Percentiles rank a stretch among this genome's conserved stretches.
Evolutionary conservation across 2,888 invertebrate species (phyloP).

Genomic region (Aleiodes testaceus): DNA sequence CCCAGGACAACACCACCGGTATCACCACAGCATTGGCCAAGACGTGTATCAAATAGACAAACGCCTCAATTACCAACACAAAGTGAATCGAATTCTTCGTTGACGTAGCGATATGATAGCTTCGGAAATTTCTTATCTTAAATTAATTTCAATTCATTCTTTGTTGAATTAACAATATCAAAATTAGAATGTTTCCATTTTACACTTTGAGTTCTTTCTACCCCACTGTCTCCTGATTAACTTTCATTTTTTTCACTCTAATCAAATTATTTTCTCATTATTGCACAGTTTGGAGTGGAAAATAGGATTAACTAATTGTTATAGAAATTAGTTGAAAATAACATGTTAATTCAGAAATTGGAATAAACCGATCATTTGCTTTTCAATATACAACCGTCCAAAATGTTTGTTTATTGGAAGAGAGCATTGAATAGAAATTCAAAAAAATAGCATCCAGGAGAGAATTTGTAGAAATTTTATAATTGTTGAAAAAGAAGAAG

Average conservation of each 20-base stretch:
- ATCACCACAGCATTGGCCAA: constrained; percentile 81
- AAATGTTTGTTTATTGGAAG: constrained; percentile 23
- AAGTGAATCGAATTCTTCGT: constrained; percentile 61
- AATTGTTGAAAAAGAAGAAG: constrained; percentile 23
- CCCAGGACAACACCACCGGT: constrained; percentile 84
- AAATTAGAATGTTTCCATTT: too few relatives aligned
- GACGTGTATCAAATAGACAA: constrained; percentile 61
- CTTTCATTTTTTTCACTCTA: too few relatives aligned
- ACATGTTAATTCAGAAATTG: too few relatives aligned
- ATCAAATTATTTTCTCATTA: too few relatives aligned
- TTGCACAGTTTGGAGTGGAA: too few relatives aligned
- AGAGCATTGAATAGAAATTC: constrained; percentile 38
- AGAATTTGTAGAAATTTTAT: constrained; percentile 40
- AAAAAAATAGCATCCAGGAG: constrained; percentile 30
- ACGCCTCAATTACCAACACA: constrained; percentile 54
- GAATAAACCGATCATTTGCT: neutral
- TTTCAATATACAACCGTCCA: constrained; percentile 28
- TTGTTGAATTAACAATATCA: neutral
- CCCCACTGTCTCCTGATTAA: too few relatives aligned
- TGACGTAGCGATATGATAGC: constrained; percentile 59
- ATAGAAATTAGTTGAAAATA: too few relatives aligned
- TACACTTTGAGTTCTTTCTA: too few relatives aligned
- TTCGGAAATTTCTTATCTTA: constrained; percentile 44
- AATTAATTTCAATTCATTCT: constrained; percentile 22
- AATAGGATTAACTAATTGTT: too few relatives aligned